Base-by-base conservation (phyloP, 2,797 vertebrate genomes). In the Platalea minor region DNA sequence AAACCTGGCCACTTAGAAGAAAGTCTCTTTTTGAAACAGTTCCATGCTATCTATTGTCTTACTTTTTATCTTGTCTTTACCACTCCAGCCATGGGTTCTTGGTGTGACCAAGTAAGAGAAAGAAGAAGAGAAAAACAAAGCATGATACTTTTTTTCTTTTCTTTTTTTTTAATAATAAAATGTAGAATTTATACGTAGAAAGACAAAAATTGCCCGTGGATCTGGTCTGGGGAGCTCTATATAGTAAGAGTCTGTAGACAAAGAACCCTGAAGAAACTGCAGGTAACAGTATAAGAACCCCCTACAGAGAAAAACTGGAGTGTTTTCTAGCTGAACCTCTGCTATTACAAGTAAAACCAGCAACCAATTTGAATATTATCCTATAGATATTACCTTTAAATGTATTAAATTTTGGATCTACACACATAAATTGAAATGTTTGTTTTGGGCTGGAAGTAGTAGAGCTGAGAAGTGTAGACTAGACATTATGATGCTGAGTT, bases 301-400 rank as follows among this genome's bases (percentile, higher is more conserved):
- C 67, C 11, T 17, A 98, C 96, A 94, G 98, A 98, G 97, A 99
- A 99, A 97, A 98, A 98, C 79, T 54, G 98, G 95, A 95, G 98
- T 98, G 95, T 98, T 99, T 97, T 99, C 98, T 92, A 99, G 97
- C 90, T 98, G 98, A 72, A 99, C 97, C 98, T 98, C 78, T 46
- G 25, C 57, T 50, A 83, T 21, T 85, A 57, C 35, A 61, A 84
- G 74, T 50, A 75, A 68, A 69, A 77, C 17, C 56, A 45, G 56
- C 9, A 53, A 65, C 7, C 15, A 51, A 37, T 81, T 72, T 77
- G 35, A 51, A 39, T 43, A 51, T 56, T 90, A 50, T 18, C 19
- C 21, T 74, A 18, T 26, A 70, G 20, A 16, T 37, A 33, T 63
- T 15, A 74, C n/a, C 12, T 73, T 57, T 69, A 87, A 83, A 63